A percentile compares a stretch with the other conserved stretches of the same genome.
phyloP scores from a whole-genome alignment of 2,888 invertebrate species.

The Cerastis leucographa region DNA sequence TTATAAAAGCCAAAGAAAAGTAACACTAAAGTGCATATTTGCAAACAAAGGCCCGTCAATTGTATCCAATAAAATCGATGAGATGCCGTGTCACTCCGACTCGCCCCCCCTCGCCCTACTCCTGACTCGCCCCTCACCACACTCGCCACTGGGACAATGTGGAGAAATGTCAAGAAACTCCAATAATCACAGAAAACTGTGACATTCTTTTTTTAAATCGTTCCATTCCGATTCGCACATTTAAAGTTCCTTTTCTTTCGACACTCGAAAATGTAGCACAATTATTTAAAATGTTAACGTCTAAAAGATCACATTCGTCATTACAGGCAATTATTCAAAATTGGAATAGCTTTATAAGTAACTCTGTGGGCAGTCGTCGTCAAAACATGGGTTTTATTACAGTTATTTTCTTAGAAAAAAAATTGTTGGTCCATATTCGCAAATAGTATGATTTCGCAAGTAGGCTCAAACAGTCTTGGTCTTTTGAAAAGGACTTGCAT shows the following conservation, averaged over 20 bases:
- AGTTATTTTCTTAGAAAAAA: slow-evolving; percentile 64
- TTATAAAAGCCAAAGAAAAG: slow-evolving; percentile 69
- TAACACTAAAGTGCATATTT: slow-evolving; percentile 77
- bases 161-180: slow-evolving; percentile 78
- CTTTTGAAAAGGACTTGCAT: slow-evolving; percentile 9
- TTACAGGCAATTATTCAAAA: slow-evolving; percentile 72
- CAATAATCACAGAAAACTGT: slow-evolving; percentile 68
- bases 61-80: slow-evolving; percentile 84
- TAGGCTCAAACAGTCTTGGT: slow-evolving; percentile 44
- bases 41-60: slow-evolving; percentile 86
- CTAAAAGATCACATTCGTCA: slow-evolving; percentile 67
- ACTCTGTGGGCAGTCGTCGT: slow-evolving; percentile 81
- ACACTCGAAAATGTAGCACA: slow-evolving; percentile 55
- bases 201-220: slow-evolving; percentile 71
- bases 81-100: slow-evolving; percentile 77
- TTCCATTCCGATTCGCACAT: slow-evolving; percentile 59
- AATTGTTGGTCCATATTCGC: slow-evolving; percentile 35
- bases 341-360: slow-evolving; percentile 58
- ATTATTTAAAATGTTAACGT: slow-evolving; percentile 63
- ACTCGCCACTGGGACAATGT: slow-evolving; percentile 79
- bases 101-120: slow-evolving; percentile 70
- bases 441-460: slow-evolving; percentile 38
- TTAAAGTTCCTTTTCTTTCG: slow-evolving; percentile 61
- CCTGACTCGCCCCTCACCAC: slow-evolving; percentile 70
- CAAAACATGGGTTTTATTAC: slow-evolving; percentile 78